A percentile compares a stretch with the other conserved stretches of the same genome.
Conservation (phyloP, 1,140 invertebrate genomes). For the Diachasmimorpha longicaudata region DNA sequence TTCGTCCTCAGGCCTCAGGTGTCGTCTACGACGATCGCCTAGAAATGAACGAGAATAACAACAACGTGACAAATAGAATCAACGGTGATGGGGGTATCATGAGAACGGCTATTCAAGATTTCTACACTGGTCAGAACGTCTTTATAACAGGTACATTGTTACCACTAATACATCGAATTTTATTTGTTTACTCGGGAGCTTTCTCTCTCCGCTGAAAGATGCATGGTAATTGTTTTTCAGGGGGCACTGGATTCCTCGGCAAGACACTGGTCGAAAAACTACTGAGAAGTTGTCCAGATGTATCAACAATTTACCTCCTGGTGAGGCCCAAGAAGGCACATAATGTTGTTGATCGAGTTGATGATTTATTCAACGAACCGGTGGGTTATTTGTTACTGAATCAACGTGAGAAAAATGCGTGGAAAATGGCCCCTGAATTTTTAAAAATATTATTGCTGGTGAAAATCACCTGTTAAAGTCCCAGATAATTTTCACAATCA, state of each 20-base stretch:
- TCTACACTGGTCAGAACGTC: constrained; percentile 47
- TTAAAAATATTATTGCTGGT: too few relatives aligned
- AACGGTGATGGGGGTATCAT: constrained; percentile 33
- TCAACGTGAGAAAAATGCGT: background rate
- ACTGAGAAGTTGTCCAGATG: constrained; percentile 74
- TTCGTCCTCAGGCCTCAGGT: constrained; percentile 23
- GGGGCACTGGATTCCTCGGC: constrained; percentile 85
- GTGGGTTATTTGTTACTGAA: constrained; percentile 55
- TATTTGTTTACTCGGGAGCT: background rate
- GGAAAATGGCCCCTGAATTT: too few relatives aligned
- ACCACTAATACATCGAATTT: background rate
- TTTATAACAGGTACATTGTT: constrained; percentile 51
- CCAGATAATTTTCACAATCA: too few relatives aligned
- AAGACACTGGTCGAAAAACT: constrained; percentile 89
- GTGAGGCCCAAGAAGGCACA: constrained; percentile 81
- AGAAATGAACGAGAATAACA: constrained; percentile 37
- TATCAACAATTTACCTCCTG: constrained; percentile 80
- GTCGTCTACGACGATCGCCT: constrained; percentile 31
- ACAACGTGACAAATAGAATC: constrained; percentile 40
- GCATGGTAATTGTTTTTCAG: constrained; percentile 61
- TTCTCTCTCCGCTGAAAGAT: background rate
- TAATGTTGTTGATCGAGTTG: constrained; percentile 69
- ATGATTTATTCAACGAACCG: constrained; percentile 69
- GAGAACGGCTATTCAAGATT: constrained; percentile 46
- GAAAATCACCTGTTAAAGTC: too few relatives aligned